phyloP scores from a whole-genome alignment of 2,888 invertebrate species.

The Drosophila nr. fundita region DNA sequence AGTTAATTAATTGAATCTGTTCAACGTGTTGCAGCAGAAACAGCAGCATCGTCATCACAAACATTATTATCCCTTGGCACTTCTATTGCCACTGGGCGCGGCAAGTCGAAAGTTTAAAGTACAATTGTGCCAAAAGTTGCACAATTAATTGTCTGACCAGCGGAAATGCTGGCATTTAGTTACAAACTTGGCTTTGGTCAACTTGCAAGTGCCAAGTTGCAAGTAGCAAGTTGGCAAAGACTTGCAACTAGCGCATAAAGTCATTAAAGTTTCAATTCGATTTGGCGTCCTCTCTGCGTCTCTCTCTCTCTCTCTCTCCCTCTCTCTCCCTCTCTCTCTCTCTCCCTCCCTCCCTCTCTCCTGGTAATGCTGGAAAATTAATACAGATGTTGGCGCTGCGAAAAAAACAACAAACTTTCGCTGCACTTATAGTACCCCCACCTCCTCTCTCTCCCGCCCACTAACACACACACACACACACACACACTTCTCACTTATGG shows the following conservation, averaged over 20 bases:
- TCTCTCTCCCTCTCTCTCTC: background rate
- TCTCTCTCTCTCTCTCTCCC: background rate
- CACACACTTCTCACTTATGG: background rate
- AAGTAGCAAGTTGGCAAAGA: slow-evolving; percentile 32
- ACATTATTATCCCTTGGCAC: slow-evolving; percentile 5
- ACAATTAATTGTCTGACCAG: slow-evolving; percentile 54
- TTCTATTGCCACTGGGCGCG: slow-evolving; percentile 29
- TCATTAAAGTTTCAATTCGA: slow-evolving; percentile 76
- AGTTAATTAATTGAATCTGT: slow-evolving; percentile 75
- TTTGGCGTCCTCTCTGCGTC: slow-evolving; percentile 25
- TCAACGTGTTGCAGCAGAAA: slow-evolving; percentile 61
- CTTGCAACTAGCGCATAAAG: slow-evolving; percentile 72
- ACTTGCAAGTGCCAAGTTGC: slow-evolving; percentile 26
- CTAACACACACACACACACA: background rate
- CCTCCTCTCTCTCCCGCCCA: background rate
- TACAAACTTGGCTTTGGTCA: slow-evolving; percentile 59
- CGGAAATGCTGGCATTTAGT: slow-evolving; percentile 55
- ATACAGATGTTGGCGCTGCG: slow-evolving; percentile 37
- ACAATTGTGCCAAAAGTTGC: slow-evolving; percentile 59
- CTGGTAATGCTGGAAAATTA: slow-evolving; percentile 58
- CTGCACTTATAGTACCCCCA: background rate
- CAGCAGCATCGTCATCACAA: slow-evolving; percentile 17
- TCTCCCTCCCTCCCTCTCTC: background rate
- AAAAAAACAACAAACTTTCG: slow-evolving; percentile 9
- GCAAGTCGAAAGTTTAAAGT: slow-evolving; percentile 54